Conservation (phyloP, 2,797 vertebrate genomes). For the Sebastes umbrosus region DNA sequence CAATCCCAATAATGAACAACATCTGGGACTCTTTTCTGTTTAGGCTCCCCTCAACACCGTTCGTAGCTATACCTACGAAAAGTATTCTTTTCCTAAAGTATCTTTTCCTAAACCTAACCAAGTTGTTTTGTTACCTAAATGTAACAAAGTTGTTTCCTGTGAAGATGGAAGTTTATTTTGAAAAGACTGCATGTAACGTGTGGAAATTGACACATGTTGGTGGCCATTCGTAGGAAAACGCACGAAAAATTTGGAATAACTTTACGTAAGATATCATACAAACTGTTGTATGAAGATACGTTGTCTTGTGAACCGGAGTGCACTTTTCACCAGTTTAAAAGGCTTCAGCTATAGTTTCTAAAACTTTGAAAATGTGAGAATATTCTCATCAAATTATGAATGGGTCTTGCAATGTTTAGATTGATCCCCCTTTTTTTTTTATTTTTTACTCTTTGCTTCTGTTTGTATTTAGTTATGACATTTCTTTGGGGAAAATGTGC, state of each 20-base stretch:
- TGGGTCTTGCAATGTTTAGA: neutral
- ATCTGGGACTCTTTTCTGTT: neutral
- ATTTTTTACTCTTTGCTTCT: neutral
- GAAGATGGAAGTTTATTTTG: no score
- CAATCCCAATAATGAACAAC: neutral
- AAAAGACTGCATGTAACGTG: no score
- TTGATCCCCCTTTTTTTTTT: neutral
- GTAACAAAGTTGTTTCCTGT: accelerated
- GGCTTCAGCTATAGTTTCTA: neutral
- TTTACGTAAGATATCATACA: accelerated
- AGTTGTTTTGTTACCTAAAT: neutral
- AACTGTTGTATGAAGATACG: neutral
- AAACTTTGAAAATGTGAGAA: neutral
- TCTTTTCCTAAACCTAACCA: neutral
- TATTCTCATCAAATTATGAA: neutral
- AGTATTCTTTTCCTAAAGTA: neutral
- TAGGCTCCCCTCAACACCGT: neutral
- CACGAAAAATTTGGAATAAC: accelerated
- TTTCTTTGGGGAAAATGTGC: neutral
- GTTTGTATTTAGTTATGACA: neutral
- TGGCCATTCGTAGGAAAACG: neutral
- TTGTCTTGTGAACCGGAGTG: neutral
- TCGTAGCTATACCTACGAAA: neutral
- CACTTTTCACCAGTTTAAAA: neutral
- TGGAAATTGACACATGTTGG: no score